Evolutionary conservation across 2,888 invertebrate species (phyloP), one percentile per base, ranked within the genome.

Genomic region (Callosobruchus maculatus): DNA sequence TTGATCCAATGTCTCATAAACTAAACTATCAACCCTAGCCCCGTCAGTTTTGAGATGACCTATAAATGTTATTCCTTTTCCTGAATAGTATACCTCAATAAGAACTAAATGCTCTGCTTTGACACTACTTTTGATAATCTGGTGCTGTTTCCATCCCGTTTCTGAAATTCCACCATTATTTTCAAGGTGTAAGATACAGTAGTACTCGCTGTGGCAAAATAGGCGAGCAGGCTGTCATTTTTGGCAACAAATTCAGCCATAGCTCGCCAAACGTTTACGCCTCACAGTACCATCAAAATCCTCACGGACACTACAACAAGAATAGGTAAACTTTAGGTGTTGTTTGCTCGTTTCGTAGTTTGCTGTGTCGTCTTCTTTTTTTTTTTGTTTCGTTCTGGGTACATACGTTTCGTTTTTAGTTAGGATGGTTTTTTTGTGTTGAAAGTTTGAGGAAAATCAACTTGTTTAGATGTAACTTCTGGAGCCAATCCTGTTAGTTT

Each of bases 201-300:
- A 78, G 75, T 67, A 74, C 76, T 71, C 76, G 78, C 78, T 74
- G 74, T 76, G 76, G 78, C 70, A 75, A 75, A 68, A 70, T 79
- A 72, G 77, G 77, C 73, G 80, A 80, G 22, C 80, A 82, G 73
- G 79, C 77, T 71, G 21, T 81, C 70, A 74, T 79, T 71, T 80
- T 81, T 74, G 80, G 77, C 68, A 82, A 49, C 49, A 49, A 81
- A 77, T 82, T 77, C 72, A 80, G 78, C 75, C 79, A 80, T 66
- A 79, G 77, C 77, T 79, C 80, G n/a, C 79, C 81, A 18, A 81
- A 78, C 74, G 78, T 80, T 69, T 81, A 74, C 30, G 18, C 66
- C 71, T 71, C 30, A 30, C 22, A 71, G 21, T 74, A 78, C 70
- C 76, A 77, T 74, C 70, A 76, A 72, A 76, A 74, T 70, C 20